phyloP scores from a whole-genome alignment of 1,140 invertebrate genomes.

The Drosophila quadrilineata region DNA sequence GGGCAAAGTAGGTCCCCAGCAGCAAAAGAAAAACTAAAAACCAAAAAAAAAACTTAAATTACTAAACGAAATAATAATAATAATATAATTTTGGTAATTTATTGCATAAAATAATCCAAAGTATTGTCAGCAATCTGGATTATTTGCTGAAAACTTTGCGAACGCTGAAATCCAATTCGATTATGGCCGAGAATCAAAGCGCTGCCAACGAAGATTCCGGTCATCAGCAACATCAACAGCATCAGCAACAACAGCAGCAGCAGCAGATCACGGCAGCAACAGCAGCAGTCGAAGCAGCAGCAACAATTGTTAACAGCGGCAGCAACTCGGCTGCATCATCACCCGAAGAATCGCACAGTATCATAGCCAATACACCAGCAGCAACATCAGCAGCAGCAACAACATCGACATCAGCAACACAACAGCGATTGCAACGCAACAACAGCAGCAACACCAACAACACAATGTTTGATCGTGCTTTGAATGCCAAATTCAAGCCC shows the following conservation, averaged over 20 bases:
- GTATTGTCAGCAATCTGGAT: conserved; percentile 73
- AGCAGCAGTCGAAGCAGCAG: conserved; percentile 43
- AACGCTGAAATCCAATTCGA: conserved; percentile 79
- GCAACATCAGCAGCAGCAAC: background rate
- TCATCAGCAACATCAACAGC: conserved; percentile 70
- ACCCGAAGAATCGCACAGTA: conserved; percentile 60
- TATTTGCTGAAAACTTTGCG: conserved; percentile 81
- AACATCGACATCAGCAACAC: conserved; percentile 15
- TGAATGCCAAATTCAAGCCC: conserved; percentile 68
- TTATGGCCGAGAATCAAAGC: conserved; percentile 81
- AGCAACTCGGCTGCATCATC: conserved; percentile 72
- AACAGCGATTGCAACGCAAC: conserved; percentile 20
- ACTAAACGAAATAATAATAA: conserved; percentile 3
- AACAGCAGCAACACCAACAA: conserved; percentile 36
- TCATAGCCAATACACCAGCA: conserved; percentile 30
- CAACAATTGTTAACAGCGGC: conserved; percentile 42
- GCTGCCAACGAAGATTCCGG: conserved; percentile 80
- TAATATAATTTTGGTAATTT: conserved; percentile 14
- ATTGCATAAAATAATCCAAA: conserved; percentile 59
- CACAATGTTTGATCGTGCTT: conserved; percentile 72
- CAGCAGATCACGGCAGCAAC: conserved; percentile 54
- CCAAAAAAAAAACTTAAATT: conserved; percentile 9
- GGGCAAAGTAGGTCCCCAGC: conserved; percentile 39
- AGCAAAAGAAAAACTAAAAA: conserved; percentile 1
- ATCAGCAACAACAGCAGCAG: conserved; percentile 59